Base-by-base conservation (phyloP, 2,888 invertebrate species). In the Idaea aversata region DNA sequence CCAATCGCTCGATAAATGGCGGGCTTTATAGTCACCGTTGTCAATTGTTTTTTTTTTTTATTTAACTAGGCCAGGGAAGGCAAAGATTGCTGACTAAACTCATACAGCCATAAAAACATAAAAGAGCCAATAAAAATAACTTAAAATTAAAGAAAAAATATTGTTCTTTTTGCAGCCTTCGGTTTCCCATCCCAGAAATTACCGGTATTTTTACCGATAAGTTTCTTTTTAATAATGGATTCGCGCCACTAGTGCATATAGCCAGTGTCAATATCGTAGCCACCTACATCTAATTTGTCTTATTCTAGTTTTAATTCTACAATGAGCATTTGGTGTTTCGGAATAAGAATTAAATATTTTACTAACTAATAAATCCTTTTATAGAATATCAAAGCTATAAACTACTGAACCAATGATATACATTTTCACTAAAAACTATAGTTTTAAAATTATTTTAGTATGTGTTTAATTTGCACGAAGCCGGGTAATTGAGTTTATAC, bases 241-340 rank as follows among this genome's bases (percentile, higher is more conserved):
- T 16, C 60, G 16, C 5, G 34, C 15, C 60, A 25, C 36, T 25
- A 25, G 15, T 16, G 25, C 13, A 13, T 60, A 60, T 25, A 25
- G 25, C 25, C 25, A 25, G 25, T 25, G 25, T 25, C 25, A 63
- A 61, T 59, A 65, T 47, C 47, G 13, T 47, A 62, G 25, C 2
- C 25, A 25, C 25, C 25, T 25, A 68, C 67, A 66, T 57, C 65
- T 70, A 63, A 71, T 70, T 70, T 69, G 68, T 63, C 64, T 67
- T 67, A 70, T 67, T 61, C 47, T 47, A 47, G 65, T 65, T 67
- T 68, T 75, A 76, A 68, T 62, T 70, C 72, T 79, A 77, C 64
- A 67, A 74, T 81, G 80, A 80, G 80, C 80, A 78, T 77, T 77
- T 77, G 47, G 47, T 47, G 47, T 47, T 47, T 47, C 67, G 67